phyloP scores from a whole-genome alignment of 2,888 invertebrate genomes.

The Tholera decimalis region DNA sequence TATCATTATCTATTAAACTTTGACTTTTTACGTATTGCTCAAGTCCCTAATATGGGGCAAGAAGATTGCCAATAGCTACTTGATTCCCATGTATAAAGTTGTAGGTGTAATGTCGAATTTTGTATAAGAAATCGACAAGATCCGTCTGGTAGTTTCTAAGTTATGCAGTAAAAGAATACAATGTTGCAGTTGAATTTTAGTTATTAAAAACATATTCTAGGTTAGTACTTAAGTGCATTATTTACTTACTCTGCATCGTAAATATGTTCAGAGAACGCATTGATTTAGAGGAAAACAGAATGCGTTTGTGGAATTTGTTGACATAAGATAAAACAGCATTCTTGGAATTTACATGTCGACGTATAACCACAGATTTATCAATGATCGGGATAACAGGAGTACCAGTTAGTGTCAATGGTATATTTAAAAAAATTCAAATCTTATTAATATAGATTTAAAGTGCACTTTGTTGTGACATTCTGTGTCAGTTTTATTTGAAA shows the following conservation, averaged over 20 bases:
- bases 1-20: slow-evolving; percentile 62
- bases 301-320: slow-evolving; percentile 45
- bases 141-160: not conserved
- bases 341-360: slow-evolving; percentile 47
- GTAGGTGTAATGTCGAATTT: not conserved
- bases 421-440: slow-evolving; percentile 25
- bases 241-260: not conserved
- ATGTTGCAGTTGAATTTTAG: not conserved
- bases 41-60: slow-evolving; percentile 12
- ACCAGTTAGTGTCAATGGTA: slow-evolving; percentile 39
- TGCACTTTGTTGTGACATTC: not conserved
- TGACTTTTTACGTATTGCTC: slow-evolving; percentile 61
- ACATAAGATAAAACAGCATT: slow-evolving; percentile 55
- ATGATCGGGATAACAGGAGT: slow-evolving; percentile 28
- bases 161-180: slow-evolving; percentile 4
- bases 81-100: not conserved
- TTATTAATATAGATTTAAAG: slow-evolving; percentile 9
- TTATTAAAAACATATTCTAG: not conserved
- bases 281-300: slow-evolving; percentile 43
- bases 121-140: slow-evolving; percentile 14
- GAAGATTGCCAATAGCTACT: slow-evolving; percentile 3
- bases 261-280: slow-evolving; percentile 12
- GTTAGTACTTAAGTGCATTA: not conserved
- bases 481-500: not conserved
- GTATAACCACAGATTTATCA: slow-evolving; percentile 29